These are phyloP conservation scores for Cebus imitator DNA, from an alignment of 2,113 vertebrate species.

Conservation along the genomic window DNA sequence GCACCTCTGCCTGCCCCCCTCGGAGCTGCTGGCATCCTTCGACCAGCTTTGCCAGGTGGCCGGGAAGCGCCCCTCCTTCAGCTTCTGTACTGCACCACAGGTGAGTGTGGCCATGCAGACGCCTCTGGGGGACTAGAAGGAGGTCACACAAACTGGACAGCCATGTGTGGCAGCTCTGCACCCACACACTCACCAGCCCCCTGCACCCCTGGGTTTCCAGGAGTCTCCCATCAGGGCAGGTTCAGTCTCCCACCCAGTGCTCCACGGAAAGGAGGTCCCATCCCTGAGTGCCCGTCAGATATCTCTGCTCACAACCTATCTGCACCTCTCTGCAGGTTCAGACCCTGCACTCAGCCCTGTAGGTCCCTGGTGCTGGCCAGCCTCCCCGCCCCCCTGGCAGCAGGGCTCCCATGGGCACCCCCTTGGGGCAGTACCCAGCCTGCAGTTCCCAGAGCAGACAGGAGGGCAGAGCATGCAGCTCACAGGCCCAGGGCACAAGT, in stretches of 20 bases:
- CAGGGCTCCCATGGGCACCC: background rate
- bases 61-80: background rate
- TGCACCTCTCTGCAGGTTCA: background rate
- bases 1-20: background rate
- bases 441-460: background rate
- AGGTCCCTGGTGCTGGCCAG: background rate
- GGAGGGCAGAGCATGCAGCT: background rate
- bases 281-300: background rate
- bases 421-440: background rate
- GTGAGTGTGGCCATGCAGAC: background rate
- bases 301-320: background rate
- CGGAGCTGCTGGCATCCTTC: background rate
- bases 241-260: background rate
- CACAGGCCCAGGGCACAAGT: rapidly evolving
- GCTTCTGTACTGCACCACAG: background rate
- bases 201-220: background rate
- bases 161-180: background rate
- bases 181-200: background rate
- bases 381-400: background rate
- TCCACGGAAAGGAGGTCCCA: background rate
- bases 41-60: too few species aligned
- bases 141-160: background rate
- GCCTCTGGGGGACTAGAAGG: background rate
- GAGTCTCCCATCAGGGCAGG: background rate
- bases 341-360: background rate